phyloP scores from a whole-genome alignment of 1,140 invertebrate species.

The Limonius californicus region DNA sequence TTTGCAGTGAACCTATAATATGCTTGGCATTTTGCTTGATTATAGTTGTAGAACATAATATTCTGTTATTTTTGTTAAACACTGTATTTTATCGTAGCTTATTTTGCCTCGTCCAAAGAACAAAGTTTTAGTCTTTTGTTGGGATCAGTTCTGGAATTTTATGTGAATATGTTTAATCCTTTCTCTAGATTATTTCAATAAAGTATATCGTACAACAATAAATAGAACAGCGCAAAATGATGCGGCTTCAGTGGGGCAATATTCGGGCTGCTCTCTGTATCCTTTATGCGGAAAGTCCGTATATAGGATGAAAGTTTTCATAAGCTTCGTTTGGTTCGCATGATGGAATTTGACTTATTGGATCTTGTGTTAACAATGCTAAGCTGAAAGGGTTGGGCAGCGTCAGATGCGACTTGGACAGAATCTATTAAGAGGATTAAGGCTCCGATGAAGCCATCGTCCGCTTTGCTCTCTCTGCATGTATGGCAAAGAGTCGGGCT shows the following conservation, averaged over 20 bases:
- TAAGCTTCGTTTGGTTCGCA: slow-evolving; percentile 13
- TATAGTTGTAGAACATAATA: too few relatives aligned
- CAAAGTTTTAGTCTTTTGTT: too few relatives aligned
- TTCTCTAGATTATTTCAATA: too few relatives aligned
- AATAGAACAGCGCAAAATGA: neutral
- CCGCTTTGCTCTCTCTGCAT: slow-evolving; percentile 19
- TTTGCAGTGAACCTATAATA: too few relatives aligned
- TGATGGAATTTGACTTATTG: slow-evolving; percentile 41
- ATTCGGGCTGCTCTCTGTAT: neutral
- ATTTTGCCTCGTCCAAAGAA: too few relatives aligned
- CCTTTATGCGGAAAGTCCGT: slow-evolving; percentile 10
- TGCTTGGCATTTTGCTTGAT: too few relatives aligned
- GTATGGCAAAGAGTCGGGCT: slow-evolving; percentile 33
- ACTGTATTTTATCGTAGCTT: too few relatives aligned
- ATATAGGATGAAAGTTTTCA: slow-evolving; percentile 13
- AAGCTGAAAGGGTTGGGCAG: slow-evolving; percentile 45
- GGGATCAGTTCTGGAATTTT: too few relatives aligned
- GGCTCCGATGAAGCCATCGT: slow-evolving; percentile 42
- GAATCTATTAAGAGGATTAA: slow-evolving; percentile 48
- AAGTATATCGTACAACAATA: neutral
- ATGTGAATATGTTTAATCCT: too few relatives aligned
- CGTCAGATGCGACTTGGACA: slow-evolving; percentile 39
- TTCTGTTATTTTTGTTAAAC: too few relatives aligned
- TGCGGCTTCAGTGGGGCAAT: neutral
- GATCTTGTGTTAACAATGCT: slow-evolving; percentile 47